phyloP scores from a whole-genome alignment of 2,113 vertebrate genomes.

The Eretmochelys imbricata region DNA sequence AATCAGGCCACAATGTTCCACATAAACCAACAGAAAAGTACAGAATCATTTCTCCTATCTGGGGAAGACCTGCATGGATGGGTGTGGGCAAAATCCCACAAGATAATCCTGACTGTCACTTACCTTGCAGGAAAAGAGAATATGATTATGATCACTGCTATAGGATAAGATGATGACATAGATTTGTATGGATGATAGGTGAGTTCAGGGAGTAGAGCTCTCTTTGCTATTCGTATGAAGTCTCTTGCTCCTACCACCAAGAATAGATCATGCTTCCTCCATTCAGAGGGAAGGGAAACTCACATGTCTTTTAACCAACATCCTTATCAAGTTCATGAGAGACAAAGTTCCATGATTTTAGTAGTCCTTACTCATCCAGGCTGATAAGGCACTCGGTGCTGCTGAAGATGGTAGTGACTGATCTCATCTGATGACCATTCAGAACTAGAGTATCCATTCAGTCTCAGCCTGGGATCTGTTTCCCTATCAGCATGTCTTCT shows the following conservation, averaged over 20 bases:
- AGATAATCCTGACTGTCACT: too few species aligned
- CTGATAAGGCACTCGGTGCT: neutral
- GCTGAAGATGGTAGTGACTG: neutral
- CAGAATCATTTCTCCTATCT: too few species aligned
- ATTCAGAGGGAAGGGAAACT: neutral
- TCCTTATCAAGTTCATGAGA: neutral
- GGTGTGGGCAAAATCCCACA: too few species aligned
- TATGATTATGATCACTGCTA: too few species aligned
- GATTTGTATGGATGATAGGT: too few species aligned
- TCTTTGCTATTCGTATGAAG: neutral
- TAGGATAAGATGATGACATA: too few species aligned
- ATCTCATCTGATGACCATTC: neutral
- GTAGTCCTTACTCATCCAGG: neutral
- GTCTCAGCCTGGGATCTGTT: neutral
- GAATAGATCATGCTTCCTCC: neutral
- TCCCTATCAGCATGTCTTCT: neutral
- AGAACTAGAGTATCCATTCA: neutral
- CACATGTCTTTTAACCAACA: neutral
- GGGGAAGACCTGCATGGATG: too few species aligned
- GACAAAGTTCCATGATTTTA: neutral
- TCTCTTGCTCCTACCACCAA: neutral
- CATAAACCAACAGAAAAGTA: too few species aligned
- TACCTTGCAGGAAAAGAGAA: too few species aligned
- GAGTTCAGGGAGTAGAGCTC: too few species aligned
- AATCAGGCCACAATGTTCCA: too few species aligned